phyloP scores from a whole-genome alignment of 1,140 invertebrate genomes.

The Drosophila arizonae region DNA sequence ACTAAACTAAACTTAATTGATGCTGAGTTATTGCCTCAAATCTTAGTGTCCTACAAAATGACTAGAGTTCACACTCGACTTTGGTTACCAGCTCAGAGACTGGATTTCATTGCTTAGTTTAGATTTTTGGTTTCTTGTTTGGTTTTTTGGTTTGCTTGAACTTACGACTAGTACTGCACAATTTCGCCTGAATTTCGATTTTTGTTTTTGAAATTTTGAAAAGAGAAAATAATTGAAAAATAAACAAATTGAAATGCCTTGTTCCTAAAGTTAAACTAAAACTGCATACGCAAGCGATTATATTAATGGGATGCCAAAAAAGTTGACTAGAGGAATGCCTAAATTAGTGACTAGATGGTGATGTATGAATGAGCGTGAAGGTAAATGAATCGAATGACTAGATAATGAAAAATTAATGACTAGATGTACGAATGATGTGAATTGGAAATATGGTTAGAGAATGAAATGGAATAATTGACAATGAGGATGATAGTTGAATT shows the following conservation, averaged over 20 bases:
- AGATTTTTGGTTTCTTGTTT: conserved; percentile 39
- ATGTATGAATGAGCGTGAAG: not conserved
- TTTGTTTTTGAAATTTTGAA: conserved; percentile 33
- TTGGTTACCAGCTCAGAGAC: conserved; percentile 54
- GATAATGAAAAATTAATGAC: conserved; percentile 27
- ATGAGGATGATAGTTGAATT: not conserved
- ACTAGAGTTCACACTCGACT: conserved; percentile 82
- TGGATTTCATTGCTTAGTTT: conserved; percentile 57
- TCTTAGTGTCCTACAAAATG: conserved; percentile 70
- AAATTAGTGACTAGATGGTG: conserved; percentile 45
- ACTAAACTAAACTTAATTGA: conserved; percentile 42
- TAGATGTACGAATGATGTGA: conserved; percentile 15
- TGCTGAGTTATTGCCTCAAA: conserved; percentile 16
- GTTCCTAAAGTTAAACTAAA: conserved; percentile 46
- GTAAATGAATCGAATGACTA: too few species aligned
- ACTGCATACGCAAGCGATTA: conserved; percentile 45
- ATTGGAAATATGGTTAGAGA: conserved; percentile 6
- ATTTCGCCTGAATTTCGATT: conserved; percentile 79
- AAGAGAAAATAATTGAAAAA: conserved; percentile 12
- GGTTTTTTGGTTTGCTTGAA: conserved; percentile 36
- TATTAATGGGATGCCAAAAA: conserved; percentile 30
- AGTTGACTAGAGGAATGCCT: conserved; percentile 29
- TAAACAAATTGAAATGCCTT: conserved; percentile 22
- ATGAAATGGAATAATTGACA: not conserved
- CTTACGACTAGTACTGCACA: conserved; percentile 82